Conservation (phyloP, 1,140 invertebrate genomes). For the Bombus haemorrhoidalis region DNA sequence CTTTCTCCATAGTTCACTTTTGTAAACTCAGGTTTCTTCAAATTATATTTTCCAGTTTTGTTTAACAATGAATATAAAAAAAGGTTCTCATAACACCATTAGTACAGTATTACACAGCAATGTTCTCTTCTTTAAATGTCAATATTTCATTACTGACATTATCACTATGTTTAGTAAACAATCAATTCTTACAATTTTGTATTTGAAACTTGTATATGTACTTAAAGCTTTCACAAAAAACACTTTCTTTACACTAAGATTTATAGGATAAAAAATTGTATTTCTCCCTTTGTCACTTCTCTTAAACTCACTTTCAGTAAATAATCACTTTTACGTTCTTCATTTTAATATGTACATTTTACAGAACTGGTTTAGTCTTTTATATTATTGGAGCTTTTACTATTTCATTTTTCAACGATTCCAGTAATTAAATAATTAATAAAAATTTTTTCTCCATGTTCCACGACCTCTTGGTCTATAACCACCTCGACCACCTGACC, state of each 20-base stretch:
- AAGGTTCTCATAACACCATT: slow-evolving; percentile 17
- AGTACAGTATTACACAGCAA: slow-evolving; percentile 35
- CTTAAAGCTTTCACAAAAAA: slow-evolving; percentile 38
- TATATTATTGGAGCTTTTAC: slow-evolving; percentile 36
- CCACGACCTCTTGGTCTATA: slow-evolving; percentile 78
- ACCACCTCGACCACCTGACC: slow-evolving; percentile 75
- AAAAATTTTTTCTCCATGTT: slow-evolving; percentile 79
- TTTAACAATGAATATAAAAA: slow-evolving; percentile 26
- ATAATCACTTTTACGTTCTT: slow-evolving; percentile 46
- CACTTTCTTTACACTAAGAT: slow-evolving; percentile 52
- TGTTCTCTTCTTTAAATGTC: slow-evolving; percentile 13
- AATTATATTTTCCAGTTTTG: slow-evolving; percentile 32
- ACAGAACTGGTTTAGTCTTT: slow-evolving; percentile 39
- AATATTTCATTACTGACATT: background rate
- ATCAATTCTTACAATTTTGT: slow-evolving; percentile 21
- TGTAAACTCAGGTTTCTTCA: slow-evolving; percentile 13
- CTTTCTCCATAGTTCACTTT: background rate
- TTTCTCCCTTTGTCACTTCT: slow-evolving; percentile 40
- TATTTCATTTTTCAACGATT: slow-evolving; percentile 21
- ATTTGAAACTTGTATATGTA: slow-evolving; percentile 32
- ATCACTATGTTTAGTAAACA: slow-evolving; percentile 24
- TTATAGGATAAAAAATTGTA: slow-evolving; percentile 42
- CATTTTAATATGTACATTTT: slow-evolving; percentile 55
- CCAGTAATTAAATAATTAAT: slow-evolving; percentile 65
- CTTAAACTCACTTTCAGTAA: slow-evolving; percentile 44